Conservation (phyloP, 2,888 invertebrate genomes). For the Dolichopus griseipennis region DNA sequence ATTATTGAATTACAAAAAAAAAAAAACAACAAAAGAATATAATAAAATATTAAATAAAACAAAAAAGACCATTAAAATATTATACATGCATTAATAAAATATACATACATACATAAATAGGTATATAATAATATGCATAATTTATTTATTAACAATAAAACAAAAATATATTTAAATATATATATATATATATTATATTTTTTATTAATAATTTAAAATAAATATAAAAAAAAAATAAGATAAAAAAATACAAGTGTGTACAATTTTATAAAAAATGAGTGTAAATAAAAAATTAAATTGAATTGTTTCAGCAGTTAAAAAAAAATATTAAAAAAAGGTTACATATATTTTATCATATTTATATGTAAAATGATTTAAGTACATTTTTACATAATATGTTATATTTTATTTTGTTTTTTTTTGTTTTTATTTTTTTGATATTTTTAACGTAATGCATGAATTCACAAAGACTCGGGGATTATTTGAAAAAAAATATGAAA, state of each 20-base stretch:
- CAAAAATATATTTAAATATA: too few relatives aligned
- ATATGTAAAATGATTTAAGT: not conserved
- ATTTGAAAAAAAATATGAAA: not conserved
- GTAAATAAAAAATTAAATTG: not conserved
- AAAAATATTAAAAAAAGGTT: not conserved
- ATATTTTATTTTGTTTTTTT: not conserved
- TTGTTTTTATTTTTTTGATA: not conserved
- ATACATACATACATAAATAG: too few relatives aligned
- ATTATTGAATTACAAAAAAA: too few relatives aligned
- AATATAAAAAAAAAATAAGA: not conserved
- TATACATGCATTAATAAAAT: too few relatives aligned
- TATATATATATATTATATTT: too few relatives aligned
- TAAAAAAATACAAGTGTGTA: too few relatives aligned
- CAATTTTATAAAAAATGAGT: not conserved
- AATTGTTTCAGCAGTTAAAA: slow-evolving; percentile 1
- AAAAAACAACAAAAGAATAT: too few relatives aligned
- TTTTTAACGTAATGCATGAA: slow-evolving; percentile 2
- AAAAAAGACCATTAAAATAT: too few relatives aligned
- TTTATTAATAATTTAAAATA: too few relatives aligned
- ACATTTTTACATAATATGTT: not conserved
- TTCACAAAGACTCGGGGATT: not conserved
- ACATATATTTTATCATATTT: too few relatives aligned
- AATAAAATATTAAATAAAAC: too few relatives aligned
- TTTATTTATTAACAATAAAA: not conserved
- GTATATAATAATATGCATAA: not conserved